Evolutionary conservation across 2,113 vertebrate species (phyloP).

Genomic region (Periophthalmodon schlosseri): DNA sequence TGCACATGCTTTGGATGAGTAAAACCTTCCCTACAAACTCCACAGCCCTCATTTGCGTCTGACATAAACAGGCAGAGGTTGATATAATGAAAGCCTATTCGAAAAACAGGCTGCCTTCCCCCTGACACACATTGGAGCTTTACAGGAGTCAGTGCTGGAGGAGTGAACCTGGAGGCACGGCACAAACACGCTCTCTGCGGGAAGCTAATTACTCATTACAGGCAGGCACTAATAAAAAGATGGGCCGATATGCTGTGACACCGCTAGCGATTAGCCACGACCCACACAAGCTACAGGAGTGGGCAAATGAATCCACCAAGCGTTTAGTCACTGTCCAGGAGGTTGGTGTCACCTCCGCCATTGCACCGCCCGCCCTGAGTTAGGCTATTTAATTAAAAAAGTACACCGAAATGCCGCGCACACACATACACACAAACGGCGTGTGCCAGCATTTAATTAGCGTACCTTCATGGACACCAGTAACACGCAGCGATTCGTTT

Average conservation of each 20-base stretch:
- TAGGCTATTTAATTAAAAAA: conserved; percentile 57
- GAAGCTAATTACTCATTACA: conserved; percentile 72
- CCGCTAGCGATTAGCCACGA: conserved; percentile 60
- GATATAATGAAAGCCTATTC: not conserved
- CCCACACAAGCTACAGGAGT: conserved; percentile 22
- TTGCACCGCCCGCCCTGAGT: conserved; percentile 38
- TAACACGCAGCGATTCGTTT: conserved; percentile 27
- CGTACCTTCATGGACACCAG: conserved; percentile 26
- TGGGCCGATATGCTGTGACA: conserved; percentile 59
- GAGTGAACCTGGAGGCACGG: conserved; percentile 54
- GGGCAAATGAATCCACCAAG: conserved; percentile 51
- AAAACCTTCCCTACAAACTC: not conserved
- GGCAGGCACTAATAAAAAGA: conserved; percentile 68
- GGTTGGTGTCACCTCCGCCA: conserved; percentile 59
- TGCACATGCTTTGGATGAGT: not conserved
- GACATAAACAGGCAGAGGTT: not conserved
- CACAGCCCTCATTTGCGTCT: not conserved
- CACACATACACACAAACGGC: conserved; percentile 18
- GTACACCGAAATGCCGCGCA: conserved; percentile 11
- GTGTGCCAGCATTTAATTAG: conserved; percentile 48
- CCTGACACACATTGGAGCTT: conserved; percentile 1
- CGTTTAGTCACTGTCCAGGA: conserved; percentile 66
- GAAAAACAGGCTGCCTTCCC: not conserved
- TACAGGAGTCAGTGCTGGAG: conserved; percentile 23
- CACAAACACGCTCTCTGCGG: conserved; percentile 63